Base-by-base conservation (phyloP, 2,113 vertebrate genomes). In the Asarcornis scutulata region DNA sequence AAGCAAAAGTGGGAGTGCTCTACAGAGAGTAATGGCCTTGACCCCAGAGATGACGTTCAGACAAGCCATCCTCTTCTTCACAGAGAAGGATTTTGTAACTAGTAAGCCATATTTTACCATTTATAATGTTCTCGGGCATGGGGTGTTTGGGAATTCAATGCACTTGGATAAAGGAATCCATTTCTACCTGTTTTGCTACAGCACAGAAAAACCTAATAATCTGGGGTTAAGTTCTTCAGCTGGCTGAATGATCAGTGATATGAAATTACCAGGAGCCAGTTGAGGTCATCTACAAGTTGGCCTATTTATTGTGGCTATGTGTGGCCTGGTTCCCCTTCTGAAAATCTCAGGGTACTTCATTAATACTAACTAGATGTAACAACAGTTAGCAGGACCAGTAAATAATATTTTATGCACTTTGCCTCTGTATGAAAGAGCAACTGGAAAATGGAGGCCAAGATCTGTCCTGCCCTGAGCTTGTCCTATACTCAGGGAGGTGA, bases 61-160 rank as follows among this genome's bases (percentile, higher is more conserved):
- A 80, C 98, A 98, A 93, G 96, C 97, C 7, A 27, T 95, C 38
- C 79, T 98, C 38, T 97, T 98, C 96, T 98, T 98, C 92, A 97
- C 95, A 13, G 86, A 98, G 84, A 72, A 27, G 1, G 98, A 98
- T 20, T 83, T 98, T 17, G 94, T 96, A 11, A 55, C 95, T 18
- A 96, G 98, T 98, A 95, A 86, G 82, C 40, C 34, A 2, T 16
- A 4, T 3, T 44, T 56, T 76, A 8, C 21, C 67, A 25, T 58
- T 59, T 36, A 15, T 56, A 1, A 42, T 29, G 11, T 25, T 58
- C 80, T 89, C 13, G 4, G 26, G 5, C 34, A 1, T 8, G 38
- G 46, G n/a, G 53, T 22, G 38, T 13, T 56, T 50, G 42, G 55
- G 31, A 58, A 32, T 26, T n/a, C 69, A 20, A 8, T 71, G 23